Evolutionary conservation across 2,888 invertebrate species (phyloP), one percentile per base, ranked within the genome.

Genomic region (Oscheius onirici): DNA sequence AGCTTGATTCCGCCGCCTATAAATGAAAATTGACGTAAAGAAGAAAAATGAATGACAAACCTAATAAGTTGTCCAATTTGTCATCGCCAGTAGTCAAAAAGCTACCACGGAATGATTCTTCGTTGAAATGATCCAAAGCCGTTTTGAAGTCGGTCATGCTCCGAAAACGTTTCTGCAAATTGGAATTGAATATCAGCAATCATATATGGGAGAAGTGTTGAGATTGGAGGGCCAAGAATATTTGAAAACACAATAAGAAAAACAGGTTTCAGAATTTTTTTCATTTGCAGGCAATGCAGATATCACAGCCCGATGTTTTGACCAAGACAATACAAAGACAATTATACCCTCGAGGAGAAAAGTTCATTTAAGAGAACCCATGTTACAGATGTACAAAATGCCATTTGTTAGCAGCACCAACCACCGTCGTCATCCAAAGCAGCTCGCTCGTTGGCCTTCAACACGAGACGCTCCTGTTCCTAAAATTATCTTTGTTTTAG

Each of bases 381-480:
- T 34, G 34, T 34, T 34, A 34, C 8, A 34, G 3, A 34, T 34
- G 34, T 34, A 34, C 34, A 34, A 34, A 34, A 34, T 6, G 34
- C 17, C 22, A 54, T 13, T 26, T 22, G 34, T 26, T 17, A 49
- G 84, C 77, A 86, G 72, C 86, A 86, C 54, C 86, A 86, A 74
- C 76, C 84, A 13, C 84, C 84, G 40, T 85, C 80, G 28, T 79
- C 81, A 24, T 83, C 80, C 52, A 84, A 28, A 43, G 76, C 71
- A 3, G 71, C 78, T 1, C 83, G 74, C 52, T 86, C 83, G 57
- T 73, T 77, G 0, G 86, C 86, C 71, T 86, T 86, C 60, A 86
- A 76, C 41, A 85, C 78, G 8, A 86, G 74, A n/a, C 78, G 76
- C 54, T 85, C 80, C 46, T 82, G 77, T 34, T 79, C 74, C 77